These are phyloP conservation scores for Nematopogon swammerdamellus DNA, from an alignment of 2,888 invertebrate genomes.

Conservation along the genomic window DNA sequence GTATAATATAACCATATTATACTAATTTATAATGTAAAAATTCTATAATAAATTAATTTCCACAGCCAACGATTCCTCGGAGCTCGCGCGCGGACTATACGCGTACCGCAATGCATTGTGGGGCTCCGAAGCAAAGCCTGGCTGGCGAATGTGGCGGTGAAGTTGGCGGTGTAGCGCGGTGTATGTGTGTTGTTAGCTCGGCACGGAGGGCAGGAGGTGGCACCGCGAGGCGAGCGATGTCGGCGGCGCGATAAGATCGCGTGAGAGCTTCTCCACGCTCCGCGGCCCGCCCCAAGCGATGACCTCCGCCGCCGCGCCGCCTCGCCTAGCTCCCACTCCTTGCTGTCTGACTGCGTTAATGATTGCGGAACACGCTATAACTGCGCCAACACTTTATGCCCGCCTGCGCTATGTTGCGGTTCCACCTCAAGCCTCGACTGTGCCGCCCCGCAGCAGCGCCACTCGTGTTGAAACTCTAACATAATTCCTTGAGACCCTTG, in stretches of 20 bases:
- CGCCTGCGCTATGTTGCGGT: background rate
- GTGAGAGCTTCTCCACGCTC: slow-evolving; percentile 33
- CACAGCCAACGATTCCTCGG: too few relatives aligned
- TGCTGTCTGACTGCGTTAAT: slow-evolving; percentile 54
- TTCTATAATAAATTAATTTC: too few relatives aligned
- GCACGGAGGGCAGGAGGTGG: background rate
- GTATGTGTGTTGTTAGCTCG: too few relatives aligned
- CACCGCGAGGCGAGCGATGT: background rate
- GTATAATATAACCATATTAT: too few relatives aligned
- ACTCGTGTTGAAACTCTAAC: too few relatives aligned
- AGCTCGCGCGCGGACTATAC: too few relatives aligned
- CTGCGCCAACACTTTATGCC: slow-evolving; percentile 21
- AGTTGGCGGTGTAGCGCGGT: background rate
- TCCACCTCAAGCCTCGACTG: background rate
- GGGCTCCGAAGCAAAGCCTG: too few relatives aligned
- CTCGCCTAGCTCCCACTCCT: background rate
- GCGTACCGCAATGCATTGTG: too few relatives aligned
- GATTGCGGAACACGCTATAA: slow-evolving; percentile 45
- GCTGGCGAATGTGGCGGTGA: too few relatives aligned
- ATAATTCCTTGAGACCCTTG: too few relatives aligned
- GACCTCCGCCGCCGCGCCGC: background rate
- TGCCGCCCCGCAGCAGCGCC: background rate
- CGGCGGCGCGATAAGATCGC: slow-evolving; percentile 47
- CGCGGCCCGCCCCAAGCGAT: background rate
- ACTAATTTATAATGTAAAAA: too few relatives aligned